Percentiles rank a stretch among this genome's conserved stretches.
These are phyloP conservation scores for Dicranocentrus wangi DNA, from an alignment of 2,888 invertebrate genomes.

Conservation along the genomic window DNA sequence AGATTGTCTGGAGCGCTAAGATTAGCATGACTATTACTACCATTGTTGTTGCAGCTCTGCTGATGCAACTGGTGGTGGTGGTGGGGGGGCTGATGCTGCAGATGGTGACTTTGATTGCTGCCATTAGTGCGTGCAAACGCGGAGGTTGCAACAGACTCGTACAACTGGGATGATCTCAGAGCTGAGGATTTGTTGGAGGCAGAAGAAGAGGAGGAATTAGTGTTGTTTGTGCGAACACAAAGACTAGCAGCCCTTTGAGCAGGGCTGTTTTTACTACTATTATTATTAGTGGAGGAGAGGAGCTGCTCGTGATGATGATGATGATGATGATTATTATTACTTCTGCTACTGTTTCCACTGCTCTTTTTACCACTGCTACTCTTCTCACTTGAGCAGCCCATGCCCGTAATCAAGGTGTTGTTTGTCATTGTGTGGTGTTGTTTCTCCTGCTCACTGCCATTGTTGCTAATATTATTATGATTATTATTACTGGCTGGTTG, in stretches of 20 bases:
- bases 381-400: slow-evolving; percentile 34
- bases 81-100: slow-evolving; percentile 2
- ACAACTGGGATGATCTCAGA: slow-evolving; percentile 52
- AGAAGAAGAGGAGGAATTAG: slow-evolving; percentile 31
- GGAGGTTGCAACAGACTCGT: slow-evolving; percentile 44
- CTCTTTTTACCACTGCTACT: slow-evolving; percentile 39
- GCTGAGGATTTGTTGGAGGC: slow-evolving; percentile 25
- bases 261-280: slow-evolving; percentile 47
- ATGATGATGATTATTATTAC: slow-evolving; percentile 36
- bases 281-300: slow-evolving; percentile 21
- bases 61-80: slow-evolving; percentile 43
- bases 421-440: not conserved
- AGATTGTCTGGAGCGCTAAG: slow-evolving; percentile 51
- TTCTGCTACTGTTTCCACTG: not conserved
- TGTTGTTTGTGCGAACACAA: slow-evolving; percentile 59
- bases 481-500: slow-evolving; percentile 11
- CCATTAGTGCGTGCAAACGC: slow-evolving; percentile 42
- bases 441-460: slow-evolving; percentile 6
- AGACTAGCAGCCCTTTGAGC: slow-evolving; percentile 69
- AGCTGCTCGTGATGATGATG: slow-evolving; percentile 38
- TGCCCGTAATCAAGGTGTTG: not conserved
- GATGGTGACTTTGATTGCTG: slow-evolving; percentile 27
- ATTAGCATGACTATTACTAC: slow-evolving; percentile 21
- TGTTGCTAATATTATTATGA: not conserved
- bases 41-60: slow-evolving; percentile 19